phyloP scores from a whole-genome alignment of 92 coral and sea anemone species.

The Zoanthus sociatus region DNA sequence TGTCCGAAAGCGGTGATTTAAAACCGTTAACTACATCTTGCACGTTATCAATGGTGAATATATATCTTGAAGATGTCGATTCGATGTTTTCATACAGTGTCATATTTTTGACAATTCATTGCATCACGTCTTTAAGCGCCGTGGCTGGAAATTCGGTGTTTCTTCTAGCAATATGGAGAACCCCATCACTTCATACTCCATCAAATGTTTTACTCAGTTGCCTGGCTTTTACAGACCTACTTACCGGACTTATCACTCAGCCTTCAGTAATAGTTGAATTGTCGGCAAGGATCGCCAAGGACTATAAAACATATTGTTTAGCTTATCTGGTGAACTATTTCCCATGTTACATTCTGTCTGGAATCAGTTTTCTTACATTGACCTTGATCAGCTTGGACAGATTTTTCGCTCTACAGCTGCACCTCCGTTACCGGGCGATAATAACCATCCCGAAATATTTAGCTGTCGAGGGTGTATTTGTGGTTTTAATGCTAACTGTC shows the following conservation, averaged over 20 bases:
- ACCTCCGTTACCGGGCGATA: slow-evolving; percentile 32
- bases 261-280: slow-evolving; percentile 32
- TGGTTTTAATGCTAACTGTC: slow-evolving; percentile 8
- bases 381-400: slow-evolving; percentile 39
- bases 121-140: slow-evolving; percentile 14
- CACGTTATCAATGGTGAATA: slow-evolving; percentile 1
- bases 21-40: slow-evolving; percentile 15
- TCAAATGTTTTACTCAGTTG: slow-evolving; percentile 29
- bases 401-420: slow-evolving; percentile 32
- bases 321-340: slow-evolving; percentile 44
- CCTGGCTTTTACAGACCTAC: slow-evolving; percentile 23
- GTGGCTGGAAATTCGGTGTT: slow-evolving; percentile 20
- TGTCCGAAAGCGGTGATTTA: neutral
- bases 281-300: slow-evolving; percentile 13
- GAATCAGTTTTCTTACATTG: slow-evolving; percentile 39
- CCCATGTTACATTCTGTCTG: slow-evolving; percentile 41
- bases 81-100: slow-evolving; percentile 31
- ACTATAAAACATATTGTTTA: slow-evolving; percentile 16
- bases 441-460: slow-evolving; percentile 36
- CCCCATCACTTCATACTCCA: slow-evolving; percentile 32
- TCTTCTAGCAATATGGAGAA: slow-evolving; percentile 29
- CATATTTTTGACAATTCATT: slow-evolving; percentile 19
- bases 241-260: slow-evolving; percentile 29
- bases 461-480: slow-evolving; percentile 11
- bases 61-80: slow-evolving; percentile 9